Evolutionary conservation across 2,888 invertebrate species (phyloP), one percentile per base, ranked within the genome.

Genomic region (Panorpa germanica): DNA sequence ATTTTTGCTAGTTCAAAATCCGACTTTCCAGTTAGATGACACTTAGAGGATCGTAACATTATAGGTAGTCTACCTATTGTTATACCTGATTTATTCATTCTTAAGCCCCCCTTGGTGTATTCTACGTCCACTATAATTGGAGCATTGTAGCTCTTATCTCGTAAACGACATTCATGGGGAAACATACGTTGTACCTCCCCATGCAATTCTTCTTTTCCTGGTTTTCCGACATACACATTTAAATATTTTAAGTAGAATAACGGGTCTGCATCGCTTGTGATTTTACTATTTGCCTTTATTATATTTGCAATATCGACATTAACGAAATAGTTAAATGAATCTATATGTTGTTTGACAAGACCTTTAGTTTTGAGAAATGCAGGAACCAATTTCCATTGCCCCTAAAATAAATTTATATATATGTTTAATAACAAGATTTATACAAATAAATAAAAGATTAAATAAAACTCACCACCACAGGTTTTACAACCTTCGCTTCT

Each of bases 171-270:
- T 57, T 98, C 98, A 48, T 98, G 99, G 1, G 98, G 98, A 91
- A 98, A 96, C 95, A 99, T 95, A 34, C 95, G 93, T 50, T 93
- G 91, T 12, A 91, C 72, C 49, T 90, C 83, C n/a, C n/a, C n/a
- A n/a, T n/a, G n/a, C n/a, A n/a, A n/a, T n/a, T n/a, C n/a, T n/a
- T n/a, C n/a, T n/a, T n/a, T n/a, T n/a, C n/a, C n/a, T 2, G 96
- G 96, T 37, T 69, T 72, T 1, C 93, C 95, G 26, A 98, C 86
- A 47, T 77, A 73, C 4, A 96, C 93, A 60, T 95, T 83, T 31
- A 85, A 59, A 52, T 96, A 96, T 52, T 90, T 93, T n/a, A 98
- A 62, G 50, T 90, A 91, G 57, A 90, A 96, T 33, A 80, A 58
- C 2, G 91, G 86, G 61, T 95, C 93, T 2, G 88, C 82, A 59